A percentile compares a stretch with the other conserved stretches of the same genome.
Conservation (phyloP, 2,888 invertebrate species). For the Drosophila rubida region DNA sequence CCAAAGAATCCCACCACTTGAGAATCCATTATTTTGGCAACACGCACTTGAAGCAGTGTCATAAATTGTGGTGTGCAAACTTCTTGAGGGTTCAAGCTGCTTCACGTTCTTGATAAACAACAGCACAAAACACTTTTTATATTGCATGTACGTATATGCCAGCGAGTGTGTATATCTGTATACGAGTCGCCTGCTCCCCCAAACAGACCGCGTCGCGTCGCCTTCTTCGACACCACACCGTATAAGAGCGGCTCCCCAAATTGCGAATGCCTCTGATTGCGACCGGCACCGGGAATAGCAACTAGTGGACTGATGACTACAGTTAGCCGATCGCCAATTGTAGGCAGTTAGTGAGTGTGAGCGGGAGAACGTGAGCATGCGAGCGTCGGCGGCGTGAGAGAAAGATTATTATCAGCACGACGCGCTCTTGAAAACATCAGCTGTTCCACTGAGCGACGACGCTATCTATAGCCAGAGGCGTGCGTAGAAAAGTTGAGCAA, state of each 20-base stretch:
- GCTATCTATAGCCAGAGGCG: conserved; percentile 33
- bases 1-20: not conserved
- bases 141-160: not conserved
- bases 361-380: conserved; percentile 5
- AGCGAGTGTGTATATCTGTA: not conserved
- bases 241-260: conserved; percentile 25
- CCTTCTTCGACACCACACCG: conserved; percentile 9
- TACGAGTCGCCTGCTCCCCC: not conserved
- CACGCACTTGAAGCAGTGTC: not conserved
- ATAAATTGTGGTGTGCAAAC: conserved; percentile 19
- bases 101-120: conserved; percentile 20
- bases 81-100: conserved; percentile 27
- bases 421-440: conserved; percentile 11
- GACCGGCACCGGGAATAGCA: conserved; percentile 39
- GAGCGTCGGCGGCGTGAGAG: conserved; percentile 12
- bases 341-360: not conserved
- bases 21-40: not conserved
- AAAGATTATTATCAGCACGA: conserved; percentile 16
- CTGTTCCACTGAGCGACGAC: conserved; percentile 18
- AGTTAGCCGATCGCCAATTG: conserved; percentile 29
- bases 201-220: not conserved
- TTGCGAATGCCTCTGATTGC: conserved; percentile 30
- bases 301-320: conserved; percentile 34
- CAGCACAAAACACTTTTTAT: conserved; percentile 22
- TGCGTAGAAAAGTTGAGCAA: conserved; percentile 40